Percentiles rank a stretch among this genome's conserved stretches.
These are phyloP conservation scores for Drosophila peninsularis DNA, from an alignment of 2,888 invertebrate genomes.

Conservation along the genomic window DNA sequence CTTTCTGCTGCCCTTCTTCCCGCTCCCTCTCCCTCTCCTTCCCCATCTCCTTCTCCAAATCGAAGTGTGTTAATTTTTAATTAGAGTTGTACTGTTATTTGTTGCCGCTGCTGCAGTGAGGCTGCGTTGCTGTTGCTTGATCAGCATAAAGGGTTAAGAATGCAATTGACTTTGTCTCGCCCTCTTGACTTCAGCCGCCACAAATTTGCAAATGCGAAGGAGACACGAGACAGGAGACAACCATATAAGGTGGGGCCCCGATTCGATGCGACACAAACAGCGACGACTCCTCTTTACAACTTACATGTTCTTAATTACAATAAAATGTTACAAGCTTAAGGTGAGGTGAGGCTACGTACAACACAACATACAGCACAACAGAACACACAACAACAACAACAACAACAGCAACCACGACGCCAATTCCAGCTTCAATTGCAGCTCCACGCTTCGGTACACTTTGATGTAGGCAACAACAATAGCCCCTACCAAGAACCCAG, in stretches of 20 bases:
- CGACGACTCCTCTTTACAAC: conserved; percentile 74
- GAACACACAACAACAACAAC: conserved; percentile 34
- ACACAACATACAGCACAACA: conserved; percentile 30
- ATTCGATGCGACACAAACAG: conserved; percentile 31
- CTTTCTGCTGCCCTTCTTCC: conserved; percentile 15
- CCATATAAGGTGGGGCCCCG: conserved; percentile 71
- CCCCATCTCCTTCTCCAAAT: conserved; percentile 1
- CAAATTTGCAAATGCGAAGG: conserved; percentile 71
- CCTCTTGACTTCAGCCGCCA: conserved; percentile 72
- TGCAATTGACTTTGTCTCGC: conserved; percentile 79
- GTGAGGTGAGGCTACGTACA: conserved; percentile 68
- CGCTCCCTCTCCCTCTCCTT: conserved; percentile 10
- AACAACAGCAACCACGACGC: conserved; percentile 50
- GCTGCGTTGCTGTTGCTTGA: conserved; percentile 43
- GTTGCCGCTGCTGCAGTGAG: conserved; percentile 52
- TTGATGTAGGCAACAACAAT: conserved; percentile 67
- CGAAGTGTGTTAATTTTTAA: conserved; percentile 76
- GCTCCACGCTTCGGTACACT: conserved; percentile 68
- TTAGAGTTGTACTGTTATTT: conserved; percentile 78
- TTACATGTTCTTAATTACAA: conserved; percentile 78
- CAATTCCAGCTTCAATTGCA: conserved; percentile 57
- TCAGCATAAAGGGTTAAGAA: conserved; percentile 75
- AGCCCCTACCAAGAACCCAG: conserved; percentile 27
- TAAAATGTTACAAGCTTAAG: conserved; percentile 74
- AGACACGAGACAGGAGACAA: conserved; percentile 57